Conservation (phyloP, 1,140 invertebrate species). For the Schlechtendalia chinensis region DNA sequence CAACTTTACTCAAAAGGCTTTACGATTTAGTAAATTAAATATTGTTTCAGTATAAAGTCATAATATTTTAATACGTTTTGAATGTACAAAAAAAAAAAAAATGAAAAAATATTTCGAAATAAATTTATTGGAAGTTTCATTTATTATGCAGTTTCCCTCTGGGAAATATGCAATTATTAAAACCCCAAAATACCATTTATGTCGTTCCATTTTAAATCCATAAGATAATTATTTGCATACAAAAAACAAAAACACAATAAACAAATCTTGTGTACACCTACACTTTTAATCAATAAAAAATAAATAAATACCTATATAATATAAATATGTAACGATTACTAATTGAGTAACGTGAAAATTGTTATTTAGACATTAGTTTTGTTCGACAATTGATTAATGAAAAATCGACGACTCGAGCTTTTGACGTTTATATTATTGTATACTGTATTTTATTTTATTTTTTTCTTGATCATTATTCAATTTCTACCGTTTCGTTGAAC, state of each 20-base stretch:
- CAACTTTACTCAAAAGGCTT: too few relatives aligned
- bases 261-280: neutral
- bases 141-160: neutral
- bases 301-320: neutral
- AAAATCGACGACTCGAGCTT: neutral
- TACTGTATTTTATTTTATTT: neutral
- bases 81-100: too few relatives aligned
- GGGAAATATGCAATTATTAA: neutral
- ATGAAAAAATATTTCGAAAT: too few relatives aligned
- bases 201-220: neutral
- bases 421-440: neutral
- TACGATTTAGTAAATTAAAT: too few relatives aligned
- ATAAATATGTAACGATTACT: too few relatives aligned
- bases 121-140: neutral
- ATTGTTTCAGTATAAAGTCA: too few relatives aligned
- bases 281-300: neutral
- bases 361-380: neutral
- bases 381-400: neutral
- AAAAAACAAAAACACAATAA: too few relatives aligned
- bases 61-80: too few relatives aligned
- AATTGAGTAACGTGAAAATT: too few relatives aligned
- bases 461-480: neutral
- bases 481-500: neutral
- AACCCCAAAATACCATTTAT: neutral
- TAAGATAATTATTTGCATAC: too few relatives aligned